Evolutionary conservation across 2,797 vertebrate species (phyloP).

Genomic region (Euthynnus affinis): DNA sequence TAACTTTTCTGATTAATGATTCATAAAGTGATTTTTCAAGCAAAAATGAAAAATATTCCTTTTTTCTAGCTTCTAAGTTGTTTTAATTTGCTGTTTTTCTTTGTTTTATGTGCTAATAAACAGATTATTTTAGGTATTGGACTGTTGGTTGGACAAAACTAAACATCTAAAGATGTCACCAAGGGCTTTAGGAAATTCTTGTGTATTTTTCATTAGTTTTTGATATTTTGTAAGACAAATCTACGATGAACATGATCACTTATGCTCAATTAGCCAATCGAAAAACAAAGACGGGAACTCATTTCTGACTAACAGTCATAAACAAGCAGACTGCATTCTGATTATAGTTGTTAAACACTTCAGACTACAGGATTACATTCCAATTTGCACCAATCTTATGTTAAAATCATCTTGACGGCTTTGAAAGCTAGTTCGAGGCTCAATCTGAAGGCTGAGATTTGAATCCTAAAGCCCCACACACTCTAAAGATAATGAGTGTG

Average conservation of each 20-base stretch:
- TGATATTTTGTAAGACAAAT: too few species aligned
- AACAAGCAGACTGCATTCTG: slow-evolving; percentile 7
- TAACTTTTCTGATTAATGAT: neutral
- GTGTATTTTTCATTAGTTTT: too few species aligned
- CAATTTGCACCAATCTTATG: slow-evolving; percentile 16
- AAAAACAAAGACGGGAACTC: slow-evolving; percentile 3
- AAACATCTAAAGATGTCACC: too few species aligned
- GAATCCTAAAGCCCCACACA: slow-evolving; percentile 20
- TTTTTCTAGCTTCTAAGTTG: too few species aligned
- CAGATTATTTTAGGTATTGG: too few species aligned
- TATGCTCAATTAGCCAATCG: neutral
- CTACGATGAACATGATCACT: neutral
- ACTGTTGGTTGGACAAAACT: too few species aligned
- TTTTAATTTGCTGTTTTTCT: too few species aligned
- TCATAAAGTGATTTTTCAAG: too few species aligned
- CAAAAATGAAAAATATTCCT: too few species aligned
- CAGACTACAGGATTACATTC: slow-evolving; percentile 9
- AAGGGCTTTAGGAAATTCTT: too few species aligned
- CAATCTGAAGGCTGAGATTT: slow-evolving; percentile 28
- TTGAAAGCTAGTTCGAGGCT: slow-evolving; percentile 10
- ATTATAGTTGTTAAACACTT: slow-evolving; percentile 7
- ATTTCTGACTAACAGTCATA: too few species aligned
- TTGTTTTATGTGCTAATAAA: too few species aligned
- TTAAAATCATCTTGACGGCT: slow-evolving; percentile 40
- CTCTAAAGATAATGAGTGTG: slow-evolving; percentile 23